Evolutionary conservation across 2,888 invertebrate genomes (phyloP).

Genomic region (Pogonocherus hispidulus): DNA sequence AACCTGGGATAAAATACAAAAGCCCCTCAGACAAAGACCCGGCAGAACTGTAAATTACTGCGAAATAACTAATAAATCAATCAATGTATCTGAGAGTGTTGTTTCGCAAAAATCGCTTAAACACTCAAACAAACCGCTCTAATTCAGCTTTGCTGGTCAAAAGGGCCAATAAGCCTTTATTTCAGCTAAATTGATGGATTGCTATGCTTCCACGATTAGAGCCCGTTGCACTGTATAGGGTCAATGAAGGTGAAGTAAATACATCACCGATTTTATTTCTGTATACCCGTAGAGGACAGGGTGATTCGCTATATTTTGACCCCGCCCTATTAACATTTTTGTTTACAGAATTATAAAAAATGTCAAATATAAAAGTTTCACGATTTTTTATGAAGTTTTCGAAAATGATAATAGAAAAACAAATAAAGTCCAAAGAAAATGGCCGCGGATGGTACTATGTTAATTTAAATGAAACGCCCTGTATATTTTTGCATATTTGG

Average conservation of each 20-base stretch:
- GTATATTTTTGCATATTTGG: no score
- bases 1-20: slow-evolving; percentile 1
- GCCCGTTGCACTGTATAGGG: not conserved
- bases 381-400: no score
- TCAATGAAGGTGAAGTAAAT: not conserved
- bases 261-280: not conserved
- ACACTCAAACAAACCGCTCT: slow-evolving; percentile 48
- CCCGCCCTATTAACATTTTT: no score
- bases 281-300: no score
- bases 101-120: slow-evolving; percentile 50
- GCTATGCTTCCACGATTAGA: slow-evolving; percentile 25
- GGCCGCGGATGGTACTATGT: no score
- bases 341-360: no score
- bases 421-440: no score
- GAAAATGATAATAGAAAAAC: no score
- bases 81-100: slow-evolving; percentile 45
- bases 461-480: no score
- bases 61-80: slow-evolving; percentile 48
- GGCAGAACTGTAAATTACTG: slow-evolving; percentile 20
- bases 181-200: slow-evolving; percentile 48
- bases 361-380: no score
- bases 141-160: slow-evolving; percentile 46
- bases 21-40: slow-evolving; percentile 13
- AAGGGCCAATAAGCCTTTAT: slow-evolving; percentile 50
- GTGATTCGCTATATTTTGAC: no score